A percentile compares a stretch with the other conserved stretches of the same genome.
These are phyloP conservation scores for Pachyuromys duprasi DNA, from an alignment of 2,797 vertebrate species.

Conservation along the genomic window DNA sequence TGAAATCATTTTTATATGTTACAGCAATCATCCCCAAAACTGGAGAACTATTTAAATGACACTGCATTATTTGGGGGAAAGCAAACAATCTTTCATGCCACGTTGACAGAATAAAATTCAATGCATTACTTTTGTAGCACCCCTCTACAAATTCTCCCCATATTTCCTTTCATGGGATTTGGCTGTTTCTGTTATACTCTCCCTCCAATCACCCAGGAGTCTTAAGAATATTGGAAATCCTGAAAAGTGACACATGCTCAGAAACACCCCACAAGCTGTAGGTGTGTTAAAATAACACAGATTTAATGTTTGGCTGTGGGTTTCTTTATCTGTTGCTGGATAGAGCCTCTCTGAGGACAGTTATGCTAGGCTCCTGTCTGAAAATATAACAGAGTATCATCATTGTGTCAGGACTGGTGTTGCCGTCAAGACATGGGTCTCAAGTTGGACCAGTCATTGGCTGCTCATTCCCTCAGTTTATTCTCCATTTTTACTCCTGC, in stretches of 20 bases:
- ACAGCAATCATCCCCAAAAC: background rate
- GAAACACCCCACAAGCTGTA: background rate
- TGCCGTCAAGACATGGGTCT: background rate
- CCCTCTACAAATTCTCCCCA: background rate
- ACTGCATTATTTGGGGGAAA: background rate
- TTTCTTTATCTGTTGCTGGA: background rate
- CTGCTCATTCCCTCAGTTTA: background rate
- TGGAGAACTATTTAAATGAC: background rate
- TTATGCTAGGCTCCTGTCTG: background rate
- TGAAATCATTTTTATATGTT: conserved; percentile 23
- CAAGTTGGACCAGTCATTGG: background rate
- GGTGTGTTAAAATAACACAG: background rate
- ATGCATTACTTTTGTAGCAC: background rate
- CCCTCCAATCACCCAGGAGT: background rate
- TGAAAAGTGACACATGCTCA: background rate
- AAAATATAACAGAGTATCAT: background rate
- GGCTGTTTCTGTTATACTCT: background rate
- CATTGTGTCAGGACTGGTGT: background rate
- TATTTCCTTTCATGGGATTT: background rate
- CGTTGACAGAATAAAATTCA: background rate
- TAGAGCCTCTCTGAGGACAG: background rate
- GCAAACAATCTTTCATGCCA: background rate
- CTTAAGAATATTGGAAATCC: background rate
- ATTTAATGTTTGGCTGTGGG: background rate
- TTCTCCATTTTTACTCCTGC: background rate